These are phyloP conservation scores for Rhabdomys pumilio DNA, from an alignment of 2,797 vertebrate species.

Conservation along the genomic window DNA sequence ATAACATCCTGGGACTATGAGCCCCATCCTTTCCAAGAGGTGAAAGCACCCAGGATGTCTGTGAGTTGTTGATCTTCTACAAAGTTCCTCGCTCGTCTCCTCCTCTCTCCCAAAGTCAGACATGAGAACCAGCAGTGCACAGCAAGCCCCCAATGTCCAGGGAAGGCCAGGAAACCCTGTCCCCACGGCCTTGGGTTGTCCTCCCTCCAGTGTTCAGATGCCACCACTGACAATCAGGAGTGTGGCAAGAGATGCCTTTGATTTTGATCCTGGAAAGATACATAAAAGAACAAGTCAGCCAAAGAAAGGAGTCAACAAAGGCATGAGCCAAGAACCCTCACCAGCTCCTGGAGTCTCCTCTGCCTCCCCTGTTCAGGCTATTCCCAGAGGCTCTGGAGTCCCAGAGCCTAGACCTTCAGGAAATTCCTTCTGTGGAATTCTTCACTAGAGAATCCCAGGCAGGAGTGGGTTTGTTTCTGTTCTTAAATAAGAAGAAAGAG, in stretches of 20 bases:
- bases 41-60: constrained; percentile 45
- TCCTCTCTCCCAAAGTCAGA: constrained; percentile 74
- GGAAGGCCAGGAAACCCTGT: constrained; percentile 26
- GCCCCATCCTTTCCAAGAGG: constrained; percentile 9
- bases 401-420: neutral
- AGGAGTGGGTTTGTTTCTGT: neutral
- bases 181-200: neutral
- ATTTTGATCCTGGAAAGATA: constrained; percentile 67
- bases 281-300: constrained; percentile 49
- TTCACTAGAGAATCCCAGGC: constrained; percentile 28
- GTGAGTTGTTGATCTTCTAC: constrained; percentile 27
- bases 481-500: constrained; percentile 17
- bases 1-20: neutral
- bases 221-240: constrained; percentile 52
- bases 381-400: neutral
- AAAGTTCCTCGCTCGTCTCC: constrained; percentile 29
- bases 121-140: constrained; percentile 73
- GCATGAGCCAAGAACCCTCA: constrained; percentile 2
- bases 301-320: constrained; percentile 68
- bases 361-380: neutral
- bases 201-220: constrained; percentile 45
- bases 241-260: constrained; percentile 29
- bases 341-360: neutral
- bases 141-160: neutral
- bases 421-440: constrained; percentile 54